Evolutionary conservation across 2,113 vertebrate species (phyloP), one percentile per base, ranked within the genome.

Genomic region (Anolis carolinensis): DNA sequence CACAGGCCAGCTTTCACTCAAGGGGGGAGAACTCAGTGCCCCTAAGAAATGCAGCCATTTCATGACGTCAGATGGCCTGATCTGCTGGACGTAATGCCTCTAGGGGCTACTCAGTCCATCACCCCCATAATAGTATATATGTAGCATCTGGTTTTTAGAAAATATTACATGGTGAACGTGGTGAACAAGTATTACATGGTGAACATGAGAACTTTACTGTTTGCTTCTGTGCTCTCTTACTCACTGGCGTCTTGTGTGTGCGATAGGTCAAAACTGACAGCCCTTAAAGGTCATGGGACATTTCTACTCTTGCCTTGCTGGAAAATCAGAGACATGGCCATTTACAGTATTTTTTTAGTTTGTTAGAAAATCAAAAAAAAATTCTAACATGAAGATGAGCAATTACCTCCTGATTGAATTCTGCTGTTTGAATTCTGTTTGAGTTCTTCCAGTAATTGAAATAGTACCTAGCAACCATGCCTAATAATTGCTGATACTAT

Each of bases 101-200:
- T 30, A 79, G 77, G 84, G 52, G 55, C 77, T 39, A 73, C 52
- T 63, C 55, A 72, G n/a, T 36, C 27, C 34, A 73, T 25, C 36
- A 27, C 23, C 13, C 36, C 21, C 32, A 34, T 78, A 30, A 21
- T 78, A 71, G 8, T 30, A 63, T 34, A 63, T 14, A 39, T 74
- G 70, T 81, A 32, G 8, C 30, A 62, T 80, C 77, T 80, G 84
- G 62, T 34, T 79, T 70, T 44, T 86, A 86, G 50, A 62, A 62
- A 70, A 2, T 13, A 48, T 5, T 55, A 50, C n/a, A 65, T 85
- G 75, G 27, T 68, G 34, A 25, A 70, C 48, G 32, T 44, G 62
- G n/a, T n/a, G n/a, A n/a, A n/a, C n/a, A n/a, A 70, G 5, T 13
- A 48, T 5, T 55, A 50, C n/a, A 65, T 85, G 75, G 27, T 68